These are phyloP conservation scores for Apteryx owenii DNA, from an alignment of 2,113 vertebrate genomes.

Conservation along the genomic window DNA sequence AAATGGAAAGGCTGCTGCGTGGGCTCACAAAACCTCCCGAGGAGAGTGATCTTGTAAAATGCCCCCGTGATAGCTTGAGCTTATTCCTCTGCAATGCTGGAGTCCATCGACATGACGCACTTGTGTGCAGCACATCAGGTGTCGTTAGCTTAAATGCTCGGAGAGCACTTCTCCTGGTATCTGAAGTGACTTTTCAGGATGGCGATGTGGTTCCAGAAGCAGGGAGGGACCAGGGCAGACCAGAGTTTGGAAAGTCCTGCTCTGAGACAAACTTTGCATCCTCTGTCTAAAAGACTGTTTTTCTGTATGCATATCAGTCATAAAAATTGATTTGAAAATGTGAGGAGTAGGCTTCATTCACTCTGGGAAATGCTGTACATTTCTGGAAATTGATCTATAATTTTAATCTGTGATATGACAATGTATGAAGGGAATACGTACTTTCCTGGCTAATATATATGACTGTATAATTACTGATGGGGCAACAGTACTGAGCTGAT, in stretches of 20 bases:
- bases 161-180: not conserved
- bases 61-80: not conserved
- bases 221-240: not conserved
- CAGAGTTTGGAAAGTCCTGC: not conserved
- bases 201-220: not conserved
- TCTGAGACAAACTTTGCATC: not conserved
- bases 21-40: not conserved
- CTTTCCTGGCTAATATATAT: not conserved
- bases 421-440: not conserved
- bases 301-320: not conserved
- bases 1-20: not conserved
- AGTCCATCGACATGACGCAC: not conserved
- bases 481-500: not conserved
- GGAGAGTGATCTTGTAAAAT: not conserved
- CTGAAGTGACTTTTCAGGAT: not conserved
- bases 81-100: not conserved
- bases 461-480: not conserved
- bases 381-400: not conserved
- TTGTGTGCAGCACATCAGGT: accelerated
- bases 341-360: not conserved
- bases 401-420: not conserved
- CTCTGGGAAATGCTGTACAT: not conserved
- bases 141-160: not conserved
- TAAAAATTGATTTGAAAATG: not conserved
- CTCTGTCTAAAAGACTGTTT: not conserved